Conservation (phyloP, 2,888 invertebrate genomes). For the Mystacides longicornis region DNA sequence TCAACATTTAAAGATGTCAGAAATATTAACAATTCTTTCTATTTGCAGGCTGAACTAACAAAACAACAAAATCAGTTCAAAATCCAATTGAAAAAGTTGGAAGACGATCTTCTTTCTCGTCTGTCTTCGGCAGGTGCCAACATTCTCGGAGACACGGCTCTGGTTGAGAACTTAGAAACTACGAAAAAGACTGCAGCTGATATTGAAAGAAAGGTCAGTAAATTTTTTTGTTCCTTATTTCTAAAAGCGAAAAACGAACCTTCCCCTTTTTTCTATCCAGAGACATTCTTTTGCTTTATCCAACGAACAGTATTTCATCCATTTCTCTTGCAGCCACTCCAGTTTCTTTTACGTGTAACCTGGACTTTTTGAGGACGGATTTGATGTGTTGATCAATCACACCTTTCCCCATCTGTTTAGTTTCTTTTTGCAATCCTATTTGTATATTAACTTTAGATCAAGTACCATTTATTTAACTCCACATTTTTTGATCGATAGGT, state of each 20-base stretch:
- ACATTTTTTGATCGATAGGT: too few species aligned
- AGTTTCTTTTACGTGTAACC: too few species aligned
- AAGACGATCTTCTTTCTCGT: constrained; percentile 86
- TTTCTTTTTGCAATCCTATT: too few species aligned
- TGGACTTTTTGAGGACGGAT: too few species aligned
- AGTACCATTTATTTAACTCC: too few species aligned
- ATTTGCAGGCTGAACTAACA: constrained; percentile 70
- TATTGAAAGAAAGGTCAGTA: constrained; percentile 74
- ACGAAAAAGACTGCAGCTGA: constrained; percentile 94
- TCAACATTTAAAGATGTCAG: too few species aligned
- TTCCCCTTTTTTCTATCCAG: too few species aligned
- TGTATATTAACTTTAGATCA: too few species aligned
- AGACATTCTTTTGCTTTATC: too few species aligned
- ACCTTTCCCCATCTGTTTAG: neutral
- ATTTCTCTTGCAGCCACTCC: too few species aligned
- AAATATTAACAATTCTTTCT: neutral
- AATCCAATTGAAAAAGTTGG: constrained; percentile 84
- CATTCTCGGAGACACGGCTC: constrained; percentile 86
- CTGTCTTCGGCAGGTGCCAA: constrained; percentile 89
- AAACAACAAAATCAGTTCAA: constrained; percentile 97
- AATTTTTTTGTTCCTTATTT: neutral
- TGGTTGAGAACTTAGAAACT: constrained; percentile 93
- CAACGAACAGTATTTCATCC: too few species aligned
- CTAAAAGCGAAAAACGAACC: neutral
- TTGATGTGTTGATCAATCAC: too few species aligned